Evolutionary conservation across 2,888 invertebrate species (phyloP).

Genomic region (Leptopilina syphax): DNA sequence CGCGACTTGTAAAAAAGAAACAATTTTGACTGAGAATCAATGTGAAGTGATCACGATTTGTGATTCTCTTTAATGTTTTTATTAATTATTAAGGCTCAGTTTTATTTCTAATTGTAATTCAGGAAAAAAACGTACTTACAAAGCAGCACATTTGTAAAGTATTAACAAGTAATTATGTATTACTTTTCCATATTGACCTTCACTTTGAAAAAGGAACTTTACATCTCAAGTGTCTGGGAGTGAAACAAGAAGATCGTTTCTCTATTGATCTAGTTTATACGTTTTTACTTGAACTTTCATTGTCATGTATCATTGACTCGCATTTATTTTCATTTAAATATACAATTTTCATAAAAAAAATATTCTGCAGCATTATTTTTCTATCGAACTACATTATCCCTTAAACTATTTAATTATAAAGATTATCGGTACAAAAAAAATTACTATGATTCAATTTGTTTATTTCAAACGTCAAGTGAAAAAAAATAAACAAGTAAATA

Average conservation of each 20-base stretch:
- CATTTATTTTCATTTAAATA: slow-evolving; percentile 33
- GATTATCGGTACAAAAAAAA: too few species aligned
- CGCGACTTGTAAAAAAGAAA: background rate
- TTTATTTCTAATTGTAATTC: background rate
- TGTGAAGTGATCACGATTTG: background rate
- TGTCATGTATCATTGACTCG: slow-evolving; percentile 22
- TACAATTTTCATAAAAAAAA: slow-evolving; percentile 11
- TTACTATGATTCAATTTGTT: too few species aligned
- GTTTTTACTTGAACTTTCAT: slow-evolving; percentile 20
- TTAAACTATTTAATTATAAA: too few species aligned
- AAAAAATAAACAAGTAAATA: too few species aligned
- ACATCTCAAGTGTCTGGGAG: background rate
- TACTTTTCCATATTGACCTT: background rate
- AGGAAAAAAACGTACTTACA: background rate
- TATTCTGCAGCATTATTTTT: background rate
- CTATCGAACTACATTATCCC: background rate
- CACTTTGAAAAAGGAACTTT: background rate
- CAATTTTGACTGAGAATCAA: slow-evolving; percentile 8
- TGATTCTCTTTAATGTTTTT: slow-evolving; percentile 10
- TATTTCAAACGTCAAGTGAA: too few species aligned
- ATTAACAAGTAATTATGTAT: background rate
- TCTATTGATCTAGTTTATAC: background rate
- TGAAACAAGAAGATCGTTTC: slow-evolving; percentile 1
- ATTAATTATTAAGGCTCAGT: slow-evolving; percentile 1
- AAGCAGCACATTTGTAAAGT: background rate